Evolutionary conservation across 2,888 invertebrate genomes (phyloP).

Genomic region (Dastarcus helophoroides): DNA sequence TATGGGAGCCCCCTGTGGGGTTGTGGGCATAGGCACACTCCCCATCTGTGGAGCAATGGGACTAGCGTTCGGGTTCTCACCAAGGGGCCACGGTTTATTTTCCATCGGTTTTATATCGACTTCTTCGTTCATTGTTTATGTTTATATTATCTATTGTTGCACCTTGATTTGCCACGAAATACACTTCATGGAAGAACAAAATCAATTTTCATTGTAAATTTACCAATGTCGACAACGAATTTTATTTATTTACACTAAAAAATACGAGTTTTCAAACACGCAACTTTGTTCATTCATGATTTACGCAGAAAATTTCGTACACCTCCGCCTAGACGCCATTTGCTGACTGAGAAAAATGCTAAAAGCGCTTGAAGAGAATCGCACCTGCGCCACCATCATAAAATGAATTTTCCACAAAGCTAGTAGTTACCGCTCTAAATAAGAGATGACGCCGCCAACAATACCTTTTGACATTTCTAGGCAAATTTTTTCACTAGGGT

Average conservation of each 20-base stretch:
- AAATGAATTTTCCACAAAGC: too few relatives aligned
- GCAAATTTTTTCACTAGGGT: too few relatives aligned
- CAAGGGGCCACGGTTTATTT: slow-evolving; percentile 31
- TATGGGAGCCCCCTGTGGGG: slow-evolving; percentile 46
- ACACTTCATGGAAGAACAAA: too few relatives aligned
- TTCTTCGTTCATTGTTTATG: slow-evolving; percentile 36
- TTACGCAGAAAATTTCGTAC: slow-evolving; percentile 33
- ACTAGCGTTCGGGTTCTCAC: slow-evolving; percentile 26
- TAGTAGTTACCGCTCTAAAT: too few relatives aligned
- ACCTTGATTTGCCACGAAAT: slow-evolving; percentile 19
- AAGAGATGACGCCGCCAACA: too few relatives aligned
- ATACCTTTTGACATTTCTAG: too few relatives aligned
- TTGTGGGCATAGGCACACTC: slow-evolving; percentile 46
- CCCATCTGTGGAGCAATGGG: slow-evolving; percentile 28
- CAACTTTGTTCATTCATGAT: slow-evolving; percentile 34
- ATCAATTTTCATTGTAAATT: neutral
- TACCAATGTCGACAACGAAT: slow-evolving; percentile 2
- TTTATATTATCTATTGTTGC: slow-evolving; percentile 16
- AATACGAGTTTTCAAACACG: slow-evolving; percentile 18
- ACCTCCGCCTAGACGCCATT: slow-evolving; percentile 38
- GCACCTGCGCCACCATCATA: too few relatives aligned
- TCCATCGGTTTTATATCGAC: slow-evolving; percentile 30
- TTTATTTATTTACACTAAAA: slow-evolving; percentile 6
- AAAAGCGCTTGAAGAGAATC: slow-evolving; percentile 10
- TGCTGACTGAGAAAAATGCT: slow-evolving; percentile 36